Percentiles rank a stretch among this genome's conserved stretches.
Conservation (phyloP, 2,888 invertebrate species). For the Oscheius myriophilus region DNA sequence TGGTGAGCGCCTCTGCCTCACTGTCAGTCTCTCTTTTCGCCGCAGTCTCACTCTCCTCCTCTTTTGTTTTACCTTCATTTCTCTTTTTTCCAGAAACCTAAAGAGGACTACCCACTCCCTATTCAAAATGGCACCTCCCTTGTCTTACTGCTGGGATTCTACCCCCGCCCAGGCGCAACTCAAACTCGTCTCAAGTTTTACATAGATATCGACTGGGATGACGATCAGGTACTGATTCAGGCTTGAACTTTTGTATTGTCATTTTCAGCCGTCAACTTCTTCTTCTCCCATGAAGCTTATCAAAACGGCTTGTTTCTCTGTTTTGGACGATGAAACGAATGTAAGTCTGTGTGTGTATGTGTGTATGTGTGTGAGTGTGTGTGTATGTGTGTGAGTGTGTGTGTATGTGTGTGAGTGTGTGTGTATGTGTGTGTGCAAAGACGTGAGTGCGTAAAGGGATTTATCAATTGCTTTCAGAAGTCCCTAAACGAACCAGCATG, state of each 20-base stretch:
- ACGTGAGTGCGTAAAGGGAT: no score
- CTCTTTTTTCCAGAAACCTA: slow-evolving; percentile 34
- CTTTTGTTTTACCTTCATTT: no score
- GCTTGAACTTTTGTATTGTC: neutral
- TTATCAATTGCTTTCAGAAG: slow-evolving; percentile 26
- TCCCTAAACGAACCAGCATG: slow-evolving; percentile 46
- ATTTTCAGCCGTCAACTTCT: slow-evolving; percentile 30
- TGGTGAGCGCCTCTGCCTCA: no score
- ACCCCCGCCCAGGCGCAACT: slow-evolving; percentile 31
- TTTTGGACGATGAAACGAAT: slow-evolving; percentile 40
- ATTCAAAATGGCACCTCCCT: slow-evolving; percentile 21
- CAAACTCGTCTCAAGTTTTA: slow-evolving; percentile 45
- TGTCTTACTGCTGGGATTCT: slow-evolving; percentile 41
- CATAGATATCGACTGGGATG: slow-evolving; percentile 48
- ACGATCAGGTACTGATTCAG: slow-evolving; percentile 19
- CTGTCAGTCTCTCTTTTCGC: no score
- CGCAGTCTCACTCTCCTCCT: no score
- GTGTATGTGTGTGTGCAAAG: neutral
- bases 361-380: neutral
- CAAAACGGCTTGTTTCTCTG: slow-evolving; percentile 40
- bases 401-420: neutral
- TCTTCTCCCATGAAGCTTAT: slow-evolving; percentile 29
- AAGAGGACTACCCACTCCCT: slow-evolving; percentile 32
- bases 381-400: neutral
- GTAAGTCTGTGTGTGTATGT: slow-evolving; percentile 14